Evolutionary conservation across 2,888 invertebrate species (phyloP).

Genomic region (Leptopilina syphax): DNA sequence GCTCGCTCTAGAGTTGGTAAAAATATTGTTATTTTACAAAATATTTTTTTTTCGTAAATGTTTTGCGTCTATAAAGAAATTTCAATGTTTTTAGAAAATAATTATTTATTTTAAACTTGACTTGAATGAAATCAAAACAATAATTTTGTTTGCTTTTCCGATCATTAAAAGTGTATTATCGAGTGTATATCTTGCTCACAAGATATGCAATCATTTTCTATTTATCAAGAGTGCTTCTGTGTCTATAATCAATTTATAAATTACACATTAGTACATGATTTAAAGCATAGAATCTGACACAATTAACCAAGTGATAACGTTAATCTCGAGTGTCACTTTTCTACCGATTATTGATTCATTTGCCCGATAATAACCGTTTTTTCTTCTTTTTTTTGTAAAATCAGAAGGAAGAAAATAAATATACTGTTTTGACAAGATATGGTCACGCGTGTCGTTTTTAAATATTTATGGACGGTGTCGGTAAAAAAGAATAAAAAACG

Average conservation of each 20-base stretch:
- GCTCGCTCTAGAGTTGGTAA: too few relatives aligned
- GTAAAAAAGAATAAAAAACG: constrained; percentile 2
- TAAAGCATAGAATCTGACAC: constrained; percentile 1
- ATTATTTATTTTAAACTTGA: too few relatives aligned
- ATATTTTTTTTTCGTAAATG: too few relatives aligned
- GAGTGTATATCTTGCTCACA: not conserved
- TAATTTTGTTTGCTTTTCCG: not conserved
- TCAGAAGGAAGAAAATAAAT: not conserved
- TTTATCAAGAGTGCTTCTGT: constrained; percentile 8
- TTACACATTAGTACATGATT: not conserved
- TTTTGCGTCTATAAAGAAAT: too few relatives aligned
- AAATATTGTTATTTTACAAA: too few relatives aligned
- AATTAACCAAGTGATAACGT: not conserved
- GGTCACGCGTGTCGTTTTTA: not conserved
- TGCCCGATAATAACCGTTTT: not conserved
- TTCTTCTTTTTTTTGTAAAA: not conserved
- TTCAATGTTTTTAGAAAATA: too few relatives aligned
- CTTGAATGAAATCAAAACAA: too few relatives aligned
- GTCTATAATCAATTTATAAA: not conserved
- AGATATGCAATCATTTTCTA: not conserved
- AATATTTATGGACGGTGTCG: not conserved
- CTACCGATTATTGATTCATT: not conserved
- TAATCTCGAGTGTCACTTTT: constrained; percentile 8
- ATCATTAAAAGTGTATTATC: not conserved
- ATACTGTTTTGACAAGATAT: constrained; percentile 4